These are phyloP conservation scores for Belonocnema kinseyi DNA, from an alignment of 1,140 invertebrate species.

Conservation along the genomic window DNA sequence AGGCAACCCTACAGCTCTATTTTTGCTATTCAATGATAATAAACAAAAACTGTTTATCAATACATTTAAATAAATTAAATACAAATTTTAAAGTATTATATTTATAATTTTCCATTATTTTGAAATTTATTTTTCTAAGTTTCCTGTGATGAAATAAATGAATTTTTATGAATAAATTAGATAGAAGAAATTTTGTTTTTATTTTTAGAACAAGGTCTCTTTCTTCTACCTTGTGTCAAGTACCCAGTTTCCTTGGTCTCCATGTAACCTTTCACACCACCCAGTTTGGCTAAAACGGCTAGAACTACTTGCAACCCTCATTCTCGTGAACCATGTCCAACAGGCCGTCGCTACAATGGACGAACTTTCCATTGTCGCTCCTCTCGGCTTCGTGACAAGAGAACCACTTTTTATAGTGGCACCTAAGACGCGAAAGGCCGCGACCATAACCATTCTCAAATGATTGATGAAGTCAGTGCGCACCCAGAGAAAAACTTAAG, in stretches of 20 bases:
- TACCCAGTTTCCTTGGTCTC: background rate
- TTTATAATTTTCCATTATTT: too few species aligned
- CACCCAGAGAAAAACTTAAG: background rate
- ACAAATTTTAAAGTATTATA: too few species aligned
- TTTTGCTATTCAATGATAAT: too few species aligned
- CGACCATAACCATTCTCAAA: background rate
- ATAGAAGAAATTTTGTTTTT: too few species aligned
- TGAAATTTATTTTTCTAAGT: too few species aligned
- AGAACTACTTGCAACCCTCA: constrained; percentile 3
- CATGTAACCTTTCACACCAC: constrained; percentile 5
- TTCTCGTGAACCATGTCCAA: background rate
- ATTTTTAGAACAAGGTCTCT: too few species aligned
- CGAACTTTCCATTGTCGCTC: constrained; percentile 23
- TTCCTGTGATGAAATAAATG: too few species aligned
- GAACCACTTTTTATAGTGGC: background rate
- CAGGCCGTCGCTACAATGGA: background rate
- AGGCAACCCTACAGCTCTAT: too few species aligned
- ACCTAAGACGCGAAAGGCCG: too few species aligned
- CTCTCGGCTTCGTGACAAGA: background rate
- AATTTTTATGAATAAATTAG: too few species aligned
- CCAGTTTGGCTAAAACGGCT: background rate
- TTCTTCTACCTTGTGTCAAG: background rate
- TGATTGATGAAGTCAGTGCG: constrained; percentile 15
- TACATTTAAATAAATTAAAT: too few species aligned
- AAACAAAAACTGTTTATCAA: too few species aligned